Conservation (phyloP, 1,140 invertebrate genomes). For the Centruroides sculpturatus region DNA sequence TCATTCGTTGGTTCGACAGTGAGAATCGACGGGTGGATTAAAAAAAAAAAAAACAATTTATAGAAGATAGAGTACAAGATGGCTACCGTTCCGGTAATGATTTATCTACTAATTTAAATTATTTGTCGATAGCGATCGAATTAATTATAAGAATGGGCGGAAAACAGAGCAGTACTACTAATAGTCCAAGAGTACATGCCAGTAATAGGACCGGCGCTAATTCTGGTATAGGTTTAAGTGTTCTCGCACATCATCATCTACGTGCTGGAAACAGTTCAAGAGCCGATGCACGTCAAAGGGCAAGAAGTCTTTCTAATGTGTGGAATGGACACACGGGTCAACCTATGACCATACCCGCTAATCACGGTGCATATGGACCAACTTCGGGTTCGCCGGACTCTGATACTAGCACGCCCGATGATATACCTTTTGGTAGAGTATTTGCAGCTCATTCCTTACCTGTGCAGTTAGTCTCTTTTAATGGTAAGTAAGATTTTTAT, state of each 20-base stretch:
- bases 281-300: slow-evolving; percentile 53
- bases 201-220: slow-evolving; percentile 3
- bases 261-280: slow-evolving; percentile 19
- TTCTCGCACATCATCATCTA: slow-evolving; percentile 2
- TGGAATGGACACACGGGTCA: slow-evolving; percentile 47
- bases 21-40: no score
- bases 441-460: slow-evolving; percentile 76
- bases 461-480: slow-evolving; percentile 77
- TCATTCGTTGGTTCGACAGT: no score
- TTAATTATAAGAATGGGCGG: slow-evolving; percentile 8
- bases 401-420: slow-evolving; percentile 43
- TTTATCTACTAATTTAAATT: no score
- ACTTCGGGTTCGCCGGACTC: slow-evolving; percentile 44
- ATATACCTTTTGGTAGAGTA: slow-evolving; percentile 47
- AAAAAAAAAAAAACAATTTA: no score
- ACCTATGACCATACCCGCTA: slow-evolving; percentile 37
- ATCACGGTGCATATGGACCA: slow-evolving; percentile 25
- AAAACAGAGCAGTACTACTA: slow-evolving; percentile 16
- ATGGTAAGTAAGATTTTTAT: slow-evolving; percentile 45
- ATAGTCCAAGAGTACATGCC: slow-evolving; percentile 9
- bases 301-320: slow-evolving; percentile 64
- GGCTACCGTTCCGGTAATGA: no score
- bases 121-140: no score
- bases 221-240: not conserved
- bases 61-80: no score